Evolutionary conservation across 2,113 vertebrate species (phyloP), one percentile per base, ranked within the genome.

Genomic region (Peucedramus taeniatus): DNA sequence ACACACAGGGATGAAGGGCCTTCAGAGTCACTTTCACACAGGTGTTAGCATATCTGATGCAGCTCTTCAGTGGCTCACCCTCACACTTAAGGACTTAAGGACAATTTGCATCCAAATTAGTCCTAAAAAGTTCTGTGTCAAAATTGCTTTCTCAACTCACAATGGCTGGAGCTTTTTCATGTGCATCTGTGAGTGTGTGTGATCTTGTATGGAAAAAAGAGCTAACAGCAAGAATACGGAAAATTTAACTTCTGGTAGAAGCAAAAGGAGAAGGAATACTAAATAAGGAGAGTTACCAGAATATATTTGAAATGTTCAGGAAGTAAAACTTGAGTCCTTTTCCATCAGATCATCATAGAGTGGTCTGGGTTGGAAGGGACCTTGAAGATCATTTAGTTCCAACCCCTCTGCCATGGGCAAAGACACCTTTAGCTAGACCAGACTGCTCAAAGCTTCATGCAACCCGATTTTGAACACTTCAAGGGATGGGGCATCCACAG

Each of bases 361-460:
- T 23, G 15, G 4, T 23, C 27, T 33, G 15, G 15, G 3, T 28
- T 65, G 27, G 22, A 72, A 57, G 12, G 4, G 3, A 80, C 14
- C 42, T 72, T 64, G 37, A 80, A 64, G 6, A 50, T 18, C 4
- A 33, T 2, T 5, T 22, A 22, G 7, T 80, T 80, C 8, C 42
- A 57, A 27, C 2, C 1, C 3, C 5, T 8, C 7, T 57, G 10
- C 15, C 17, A 33, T 22, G 5, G 24, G 6, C 22, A 44, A 8
- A 21, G 26, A 37, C 12, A 33, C 5, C 5, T 72, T 42, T 64
- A 21, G 15, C 15, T 37, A 23, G 8, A 57, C 31, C 15, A 57
- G 17, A 11, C 15, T 19, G 8, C 18, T 72, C 42, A 50, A 72
- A 37, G 3, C 3, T 31, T 50, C 27, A 44, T 27, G 10, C 59